phyloP scores from a whole-genome alignment of 2,888 invertebrate genomes.

The Drosophila vallismaia region DNA sequence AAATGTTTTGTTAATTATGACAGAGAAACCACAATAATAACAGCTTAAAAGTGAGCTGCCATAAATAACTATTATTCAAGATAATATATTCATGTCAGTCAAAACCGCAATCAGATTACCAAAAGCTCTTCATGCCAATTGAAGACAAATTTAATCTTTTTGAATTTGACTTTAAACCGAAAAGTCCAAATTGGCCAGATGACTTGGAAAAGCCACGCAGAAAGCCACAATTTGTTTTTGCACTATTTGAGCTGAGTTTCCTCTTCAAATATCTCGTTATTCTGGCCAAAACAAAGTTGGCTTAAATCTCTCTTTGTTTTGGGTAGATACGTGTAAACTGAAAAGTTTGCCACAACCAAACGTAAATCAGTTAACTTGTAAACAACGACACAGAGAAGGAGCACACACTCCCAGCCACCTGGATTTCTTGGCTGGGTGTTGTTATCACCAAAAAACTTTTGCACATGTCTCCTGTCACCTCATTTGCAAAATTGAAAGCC shows the following conservation, averaged over 20 bases:
- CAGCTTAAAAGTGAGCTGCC: background rate
- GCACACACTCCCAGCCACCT: conserved; percentile 22
- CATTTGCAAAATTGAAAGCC: conserved; percentile 79
- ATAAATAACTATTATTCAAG: background rate
- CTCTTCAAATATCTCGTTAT: conserved; percentile 13
- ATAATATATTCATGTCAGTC: background rate
- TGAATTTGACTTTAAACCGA: background rate
- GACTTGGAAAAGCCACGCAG: conserved; percentile 8
- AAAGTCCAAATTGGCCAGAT: background rate
- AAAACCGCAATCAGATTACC: background rate
- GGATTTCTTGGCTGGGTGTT: conserved; percentile 39
- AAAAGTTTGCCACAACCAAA: conserved; percentile 59
- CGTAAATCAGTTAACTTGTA: conserved; percentile 76
- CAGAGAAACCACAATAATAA: background rate
- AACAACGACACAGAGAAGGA: conserved; percentile 48
- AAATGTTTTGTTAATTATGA: too few species aligned
- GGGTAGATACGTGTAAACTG: conserved; percentile 34
- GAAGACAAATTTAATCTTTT: background rate
- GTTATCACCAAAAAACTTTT: conserved; percentile 58
- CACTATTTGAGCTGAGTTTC: conserved; percentile 32
- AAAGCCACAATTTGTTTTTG: conserved; percentile 33
- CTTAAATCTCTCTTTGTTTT: conserved; percentile 20
- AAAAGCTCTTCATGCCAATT: background rate
- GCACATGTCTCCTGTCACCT: conserved; percentile 73
- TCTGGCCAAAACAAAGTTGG: conserved; percentile 21